These are phyloP conservation scores for Periplaneta americana DNA, from an alignment of 1,140 invertebrate species.

Conservation along the genomic window DNA sequence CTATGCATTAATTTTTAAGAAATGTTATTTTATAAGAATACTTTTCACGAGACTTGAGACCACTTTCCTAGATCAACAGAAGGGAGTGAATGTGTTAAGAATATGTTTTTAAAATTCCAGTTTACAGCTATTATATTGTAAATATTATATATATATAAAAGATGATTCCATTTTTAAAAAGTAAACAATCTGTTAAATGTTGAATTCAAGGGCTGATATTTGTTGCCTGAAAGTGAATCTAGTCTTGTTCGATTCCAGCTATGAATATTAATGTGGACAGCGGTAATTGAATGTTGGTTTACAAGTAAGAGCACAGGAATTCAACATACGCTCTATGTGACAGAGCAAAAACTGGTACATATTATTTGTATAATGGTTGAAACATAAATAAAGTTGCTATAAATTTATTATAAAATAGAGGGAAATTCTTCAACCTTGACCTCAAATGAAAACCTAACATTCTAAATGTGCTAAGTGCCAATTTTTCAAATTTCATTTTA, in stretches of 20 bases:
- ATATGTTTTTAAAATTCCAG: not conserved
- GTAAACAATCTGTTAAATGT: not conserved
- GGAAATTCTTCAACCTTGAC: no score
- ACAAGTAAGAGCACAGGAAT: not conserved
- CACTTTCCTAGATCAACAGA: no score
- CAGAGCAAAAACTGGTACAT: not conserved
- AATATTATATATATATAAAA: not conserved
- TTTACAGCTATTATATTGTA: not conserved
- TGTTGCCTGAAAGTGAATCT: not conserved
- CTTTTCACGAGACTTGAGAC: no score
- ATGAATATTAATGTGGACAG: not conserved
- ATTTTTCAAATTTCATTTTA: no score
- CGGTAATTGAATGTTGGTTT: not conserved
- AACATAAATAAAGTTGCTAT: not conserved
- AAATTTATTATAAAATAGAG: not conserved
- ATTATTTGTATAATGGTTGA: not conserved
- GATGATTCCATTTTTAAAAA: not conserved
- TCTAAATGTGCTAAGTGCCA: no score
- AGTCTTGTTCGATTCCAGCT: not conserved
- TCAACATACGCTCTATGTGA: not conserved
- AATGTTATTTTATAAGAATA: no score
- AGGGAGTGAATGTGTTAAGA: not conserved
- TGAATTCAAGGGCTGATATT: not conserved
- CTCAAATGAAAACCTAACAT: no score
- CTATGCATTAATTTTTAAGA: no score